These are phyloP conservation scores for Euura lappo DNA, from an alignment of 1,140 invertebrate genomes.

Conservation along the genomic window DNA sequence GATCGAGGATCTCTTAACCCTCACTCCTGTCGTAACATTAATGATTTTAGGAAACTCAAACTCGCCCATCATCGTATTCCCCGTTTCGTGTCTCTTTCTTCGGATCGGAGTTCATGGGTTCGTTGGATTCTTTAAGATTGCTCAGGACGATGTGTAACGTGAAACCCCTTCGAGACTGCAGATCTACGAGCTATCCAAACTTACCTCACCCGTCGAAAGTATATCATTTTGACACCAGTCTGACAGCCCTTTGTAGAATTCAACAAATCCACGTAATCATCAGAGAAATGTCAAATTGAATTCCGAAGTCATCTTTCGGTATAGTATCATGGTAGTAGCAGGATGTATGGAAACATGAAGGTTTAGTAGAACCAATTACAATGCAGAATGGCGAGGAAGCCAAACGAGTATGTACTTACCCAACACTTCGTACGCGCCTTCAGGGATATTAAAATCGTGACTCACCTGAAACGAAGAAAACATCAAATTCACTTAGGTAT, in stretches of 20 bases:
- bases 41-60: conserved; percentile 7
- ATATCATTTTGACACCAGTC: background rate
- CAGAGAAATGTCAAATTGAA: background rate
- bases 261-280: background rate
- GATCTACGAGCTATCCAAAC: background rate
- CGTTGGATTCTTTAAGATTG: background rate
- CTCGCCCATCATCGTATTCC: background rate
- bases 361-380: too few relatives aligned
- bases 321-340: background rate
- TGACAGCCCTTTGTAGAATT: background rate
- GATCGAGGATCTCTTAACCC: conserved; percentile 1
- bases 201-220: background rate
- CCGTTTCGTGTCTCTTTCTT: background rate
- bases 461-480: conserved; percentile 10
- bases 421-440: background rate
- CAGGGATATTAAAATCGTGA: background rate
- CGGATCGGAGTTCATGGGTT: background rate
- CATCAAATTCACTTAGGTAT: background rate
- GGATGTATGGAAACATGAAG: background rate
- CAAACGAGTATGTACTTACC: background rate
- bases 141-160: background rate
- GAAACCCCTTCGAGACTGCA: background rate
- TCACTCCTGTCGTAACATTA: background rate
- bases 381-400: too few relatives aligned
- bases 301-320: background rate